These are phyloP conservation scores for Dendrocopos noguchii DNA, from an alignment of 2,113 vertebrate genomes.

Conservation along the genomic window DNA sequence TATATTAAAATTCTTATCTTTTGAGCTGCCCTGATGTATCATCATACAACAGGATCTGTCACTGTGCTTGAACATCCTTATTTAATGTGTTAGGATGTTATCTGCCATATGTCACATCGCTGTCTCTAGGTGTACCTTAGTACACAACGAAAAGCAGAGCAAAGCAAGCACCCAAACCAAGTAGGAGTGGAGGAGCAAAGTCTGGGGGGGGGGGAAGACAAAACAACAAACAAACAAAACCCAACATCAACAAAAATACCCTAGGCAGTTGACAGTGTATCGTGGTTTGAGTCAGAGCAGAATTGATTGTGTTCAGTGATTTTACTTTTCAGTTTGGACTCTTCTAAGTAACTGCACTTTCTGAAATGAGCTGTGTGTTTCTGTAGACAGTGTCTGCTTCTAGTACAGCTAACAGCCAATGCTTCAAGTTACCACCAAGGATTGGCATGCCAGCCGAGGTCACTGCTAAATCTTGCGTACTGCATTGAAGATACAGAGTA, in stretches of 20 bases:
- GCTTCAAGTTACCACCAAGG: no score
- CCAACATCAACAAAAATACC: not conserved
- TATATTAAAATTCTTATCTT: conserved; percentile 68
- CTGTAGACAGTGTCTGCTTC: no score
- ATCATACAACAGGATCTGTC: conserved; percentile 63
- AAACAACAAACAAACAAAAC: not conserved
- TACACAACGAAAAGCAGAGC: not conserved
- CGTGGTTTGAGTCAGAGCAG: no score
- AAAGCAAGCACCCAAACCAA: not conserved
- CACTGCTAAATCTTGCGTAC: no score
- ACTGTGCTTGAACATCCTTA: conserved; percentile 65
- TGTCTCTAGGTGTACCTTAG: conserved; percentile 30
- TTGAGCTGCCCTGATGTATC: conserved; percentile 58
- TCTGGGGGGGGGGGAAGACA: not conserved
- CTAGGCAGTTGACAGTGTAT: not conserved
- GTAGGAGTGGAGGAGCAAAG: not conserved
- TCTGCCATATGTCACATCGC: conserved; percentile 26
- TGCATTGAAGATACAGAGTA: no score
- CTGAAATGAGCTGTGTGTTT: no score
- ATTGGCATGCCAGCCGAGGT: no score
- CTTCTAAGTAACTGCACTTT: no score
- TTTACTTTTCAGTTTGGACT: no score
- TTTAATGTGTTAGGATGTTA: conserved; percentile 66
- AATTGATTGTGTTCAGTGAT: no score
- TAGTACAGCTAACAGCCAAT: no score